Conservation (phyloP, 1,140 invertebrate species). For the Caligus rogercresseyi region DNA sequence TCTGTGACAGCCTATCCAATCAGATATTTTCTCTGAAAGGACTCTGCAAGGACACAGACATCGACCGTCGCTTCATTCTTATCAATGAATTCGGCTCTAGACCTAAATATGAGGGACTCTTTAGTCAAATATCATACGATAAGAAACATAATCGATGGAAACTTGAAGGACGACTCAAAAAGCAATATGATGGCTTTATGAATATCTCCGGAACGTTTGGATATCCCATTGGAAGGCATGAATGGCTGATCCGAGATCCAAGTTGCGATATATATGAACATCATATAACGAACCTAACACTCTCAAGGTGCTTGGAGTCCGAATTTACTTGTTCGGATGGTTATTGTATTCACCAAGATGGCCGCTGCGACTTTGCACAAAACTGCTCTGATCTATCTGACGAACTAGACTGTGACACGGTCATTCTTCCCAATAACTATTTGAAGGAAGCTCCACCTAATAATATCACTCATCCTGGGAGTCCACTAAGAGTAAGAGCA, state of each 20-base stretch:
- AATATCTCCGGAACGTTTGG: not conserved
- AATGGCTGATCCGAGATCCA: not conserved
- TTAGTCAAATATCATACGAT: not conserved
- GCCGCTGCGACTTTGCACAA: conserved; percentile 18
- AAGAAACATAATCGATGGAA: not conserved
- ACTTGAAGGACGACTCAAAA: not conserved
- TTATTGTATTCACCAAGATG: conserved; percentile 16
- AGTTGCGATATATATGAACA: not conserved
- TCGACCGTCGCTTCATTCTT: not conserved
- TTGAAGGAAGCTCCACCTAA: conserved; percentile 19
- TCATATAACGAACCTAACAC: not conserved
- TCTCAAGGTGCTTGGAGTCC: conserved; percentile 5
- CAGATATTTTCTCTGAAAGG: not conserved
- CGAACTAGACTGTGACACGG: conserved; percentile 21
- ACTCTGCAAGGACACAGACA: not conserved
- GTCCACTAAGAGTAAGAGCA: not conserved
- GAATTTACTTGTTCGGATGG: conserved; percentile 22
- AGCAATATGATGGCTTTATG: not conserved
- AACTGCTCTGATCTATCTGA: conserved; percentile 22
- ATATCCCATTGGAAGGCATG: conserved; percentile 6
- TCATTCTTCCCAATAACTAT: conserved; percentile 16
- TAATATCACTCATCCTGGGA: not conserved
- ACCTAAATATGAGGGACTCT: not conserved
- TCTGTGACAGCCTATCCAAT: not conserved
- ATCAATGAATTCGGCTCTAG: not conserved